Evolutionary conservation across 2,888 invertebrate genomes (phyloP).

Genomic region (Xylota segnis): DNA sequence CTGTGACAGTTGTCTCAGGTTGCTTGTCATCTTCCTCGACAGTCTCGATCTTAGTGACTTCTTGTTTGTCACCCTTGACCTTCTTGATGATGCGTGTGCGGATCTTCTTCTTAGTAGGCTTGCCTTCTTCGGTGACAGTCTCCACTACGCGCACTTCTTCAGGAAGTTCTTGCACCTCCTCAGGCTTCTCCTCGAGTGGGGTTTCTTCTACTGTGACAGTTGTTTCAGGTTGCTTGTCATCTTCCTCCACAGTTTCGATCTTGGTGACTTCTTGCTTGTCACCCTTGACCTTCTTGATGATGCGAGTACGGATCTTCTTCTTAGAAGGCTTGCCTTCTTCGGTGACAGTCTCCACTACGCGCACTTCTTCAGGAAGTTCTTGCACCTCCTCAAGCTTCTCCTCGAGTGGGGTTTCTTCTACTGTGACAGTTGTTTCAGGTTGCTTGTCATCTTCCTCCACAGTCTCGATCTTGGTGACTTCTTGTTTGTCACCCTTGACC

Average conservation of each 20-base stretch:
- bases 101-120: slow-evolving; percentile 36
- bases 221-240: slow-evolving; percentile 40
- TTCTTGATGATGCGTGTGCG: slow-evolving; percentile 33
- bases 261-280: slow-evolving; percentile 42
- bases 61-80: slow-evolving; percentile 40
- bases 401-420: slow-evolving; percentile 80
- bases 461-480: slow-evolving; percentile 38
- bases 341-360: slow-evolving; percentile 13
- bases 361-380: slow-evolving; percentile 58
- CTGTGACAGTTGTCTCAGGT: slow-evolving; percentile 35
- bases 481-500: slow-evolving; percentile 41
- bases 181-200: slow-evolving; percentile 21
- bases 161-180: slow-evolving; percentile 24
- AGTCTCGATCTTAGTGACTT: slow-evolving; percentile 43
- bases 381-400: slow-evolving; percentile 68
- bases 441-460: slow-evolving; percentile 40
- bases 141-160: slow-evolving; percentile 33
- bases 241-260: slow-evolving; percentile 40
- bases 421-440: slow-evolving; percentile 78
- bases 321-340: slow-evolving; percentile 37
- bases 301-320: slow-evolving; percentile 38
- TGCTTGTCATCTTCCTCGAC: slow-evolving; percentile 42
- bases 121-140: slow-evolving; percentile 30
- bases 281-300: slow-evolving; percentile 31
- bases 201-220: slow-evolving; percentile 36